Evolutionary conservation across 2,113 vertebrate species (phyloP), one percentile per base, ranked within the genome.

Genomic region (Capra hircus): DNA sequence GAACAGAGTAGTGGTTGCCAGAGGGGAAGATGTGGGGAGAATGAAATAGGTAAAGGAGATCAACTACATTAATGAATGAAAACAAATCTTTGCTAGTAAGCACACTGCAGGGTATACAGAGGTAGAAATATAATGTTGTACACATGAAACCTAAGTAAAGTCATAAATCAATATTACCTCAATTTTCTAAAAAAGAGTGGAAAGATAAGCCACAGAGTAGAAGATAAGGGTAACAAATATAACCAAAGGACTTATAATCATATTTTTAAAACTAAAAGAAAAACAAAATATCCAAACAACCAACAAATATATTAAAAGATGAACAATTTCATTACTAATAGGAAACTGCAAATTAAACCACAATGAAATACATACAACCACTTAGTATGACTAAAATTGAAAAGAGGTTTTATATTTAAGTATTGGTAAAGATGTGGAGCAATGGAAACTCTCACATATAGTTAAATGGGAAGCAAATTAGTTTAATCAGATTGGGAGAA

Each of bases 291-390:
- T 15, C 27, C 84, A 95, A 91, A 67, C 82, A 95, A 90, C 64
- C n/a, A 97, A 64, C 52, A 97, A 88, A 33, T 88, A 55, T 6
- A 91, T 48, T 91, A 91, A 96, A 95, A 94, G 33, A 90, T 88
- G 12, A 45, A 90, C 87, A 88, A 64, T 12, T 82, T 93, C 74
- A 90, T 74, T 59, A 82, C 30, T 86, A 90, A 77, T 5, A 95
- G 74, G 27, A 93, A 97, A 91, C 86, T 50, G 40, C 10, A 90
- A 86, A 90, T 50, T 83, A 94, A 94, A 83, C 23, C 43, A 86
- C 80, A 97, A 43, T 83, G 30, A 90, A 91, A 91, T 67, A 91
- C 0, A 80, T 4, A 82, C 2, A 78, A 83, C 28, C 59, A 89
- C 50, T 27, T 27, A 85, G 87, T 81, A 88, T 88, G 25, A 33